Conservation (phyloP, 2,797 vertebrate species). For the Sebastolobus alascanus region DNA sequence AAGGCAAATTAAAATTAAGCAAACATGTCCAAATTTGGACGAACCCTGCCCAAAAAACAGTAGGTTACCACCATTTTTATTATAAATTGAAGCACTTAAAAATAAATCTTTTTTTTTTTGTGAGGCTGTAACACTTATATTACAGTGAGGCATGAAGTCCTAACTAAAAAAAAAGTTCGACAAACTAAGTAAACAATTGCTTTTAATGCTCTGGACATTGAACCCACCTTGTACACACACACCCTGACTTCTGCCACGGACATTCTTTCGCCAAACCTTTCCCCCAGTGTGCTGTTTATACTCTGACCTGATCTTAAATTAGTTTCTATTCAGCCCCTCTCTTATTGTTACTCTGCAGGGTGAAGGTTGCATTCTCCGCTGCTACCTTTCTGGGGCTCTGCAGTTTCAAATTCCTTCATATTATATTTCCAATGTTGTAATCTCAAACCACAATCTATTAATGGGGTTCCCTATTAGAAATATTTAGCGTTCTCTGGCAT, state of each 20-base stretch:
- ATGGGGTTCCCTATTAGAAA: constrained; percentile 28
- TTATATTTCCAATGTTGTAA: constrained; percentile 26
- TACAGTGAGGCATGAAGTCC: background rate
- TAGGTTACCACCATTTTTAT: background rate
- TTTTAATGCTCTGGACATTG: constrained; percentile 38
- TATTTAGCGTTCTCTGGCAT: background rate
- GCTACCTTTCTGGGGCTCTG: constrained; percentile 21
- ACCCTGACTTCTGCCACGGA: constrained; percentile 38
- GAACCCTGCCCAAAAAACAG: background rate
- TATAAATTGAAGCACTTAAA: background rate
- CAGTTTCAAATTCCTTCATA: constrained; percentile 22
- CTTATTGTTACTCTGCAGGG: constrained; percentile 33
- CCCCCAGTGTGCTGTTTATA: constrained; percentile 49
- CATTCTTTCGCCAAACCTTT: constrained; percentile 41
- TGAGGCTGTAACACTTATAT: background rate
- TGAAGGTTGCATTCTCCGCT: constrained; percentile 35
- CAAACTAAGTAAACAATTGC: constrained; percentile 21
- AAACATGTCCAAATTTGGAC: background rate
- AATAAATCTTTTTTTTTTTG: background rate
- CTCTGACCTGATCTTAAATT: constrained; percentile 58
- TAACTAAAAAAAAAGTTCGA: background rate
- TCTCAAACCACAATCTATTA: constrained; percentile 39
- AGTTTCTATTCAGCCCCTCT: constrained; percentile 43
- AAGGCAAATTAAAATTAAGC: background rate
- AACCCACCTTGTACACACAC: constrained; percentile 51